These are phyloP conservation scores for Notiomystis cincta DNA, from an alignment of 2,113 vertebrate species.

Conservation along the genomic window DNA sequence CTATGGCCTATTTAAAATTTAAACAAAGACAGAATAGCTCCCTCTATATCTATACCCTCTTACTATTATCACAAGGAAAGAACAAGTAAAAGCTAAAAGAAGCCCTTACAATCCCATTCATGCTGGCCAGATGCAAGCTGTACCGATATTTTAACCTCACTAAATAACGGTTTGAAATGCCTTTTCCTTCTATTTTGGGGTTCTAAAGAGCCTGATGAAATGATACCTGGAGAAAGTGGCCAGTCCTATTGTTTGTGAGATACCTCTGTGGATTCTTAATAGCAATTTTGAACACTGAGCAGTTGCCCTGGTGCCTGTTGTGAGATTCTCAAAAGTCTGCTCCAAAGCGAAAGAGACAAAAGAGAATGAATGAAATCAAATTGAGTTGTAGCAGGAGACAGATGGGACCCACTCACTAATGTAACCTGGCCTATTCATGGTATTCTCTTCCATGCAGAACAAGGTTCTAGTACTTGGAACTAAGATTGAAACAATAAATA, in stretches of 20 bases:
- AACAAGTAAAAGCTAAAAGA: slow-evolving; percentile 52
- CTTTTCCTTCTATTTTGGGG: slow-evolving; percentile 53
- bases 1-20: slow-evolving; percentile 66
- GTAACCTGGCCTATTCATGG: slow-evolving; percentile 73
- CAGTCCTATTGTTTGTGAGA: slow-evolving; percentile 37
- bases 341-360: slow-evolving; percentile 78
- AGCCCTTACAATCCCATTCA: slow-evolving; percentile 43
- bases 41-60: slow-evolving; percentile 50
- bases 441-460: neutral
- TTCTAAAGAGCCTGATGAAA: slow-evolving; percentile 64
- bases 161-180: slow-evolving; percentile 50
- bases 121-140: slow-evolving; percentile 60
- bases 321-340: slow-evolving; percentile 75
- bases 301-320: slow-evolving; percentile 62
- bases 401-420: slow-evolving; percentile 81
- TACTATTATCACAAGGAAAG: slow-evolving; percentile 47
- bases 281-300: slow-evolving; percentile 67
- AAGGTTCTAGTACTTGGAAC: slow-evolving; percentile 42
- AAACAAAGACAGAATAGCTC: slow-evolving; percentile 56
- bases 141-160: slow-evolving; percentile 60
- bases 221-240: slow-evolving; percentile 68
- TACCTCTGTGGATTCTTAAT: slow-evolving; percentile 29
- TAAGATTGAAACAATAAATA: neutral
- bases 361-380: slow-evolving; percentile 78
- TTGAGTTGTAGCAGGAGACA: slow-evolving; percentile 77